Evolutionary conservation across 2,797 vertebrate species (phyloP).

Genomic region (Graptemys geographica): DNA sequence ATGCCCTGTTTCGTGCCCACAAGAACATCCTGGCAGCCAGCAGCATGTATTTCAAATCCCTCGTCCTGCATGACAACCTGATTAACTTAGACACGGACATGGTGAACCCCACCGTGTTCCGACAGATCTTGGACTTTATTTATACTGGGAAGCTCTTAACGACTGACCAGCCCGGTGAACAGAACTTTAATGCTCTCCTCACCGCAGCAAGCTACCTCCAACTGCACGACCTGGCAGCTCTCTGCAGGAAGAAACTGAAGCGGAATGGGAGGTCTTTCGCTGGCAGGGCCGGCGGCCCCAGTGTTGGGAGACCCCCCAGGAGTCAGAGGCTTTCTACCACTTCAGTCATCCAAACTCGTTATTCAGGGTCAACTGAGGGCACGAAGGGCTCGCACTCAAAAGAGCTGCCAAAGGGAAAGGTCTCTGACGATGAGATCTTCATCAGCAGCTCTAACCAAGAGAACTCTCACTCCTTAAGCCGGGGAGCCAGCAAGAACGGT

Average conservation of each 20-base stretch:
- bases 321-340: constrained; percentile 91
- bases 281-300: constrained; percentile 85
- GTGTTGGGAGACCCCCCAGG: constrained; percentile 86
- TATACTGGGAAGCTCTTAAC: constrained; percentile 96
- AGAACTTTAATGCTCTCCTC: constrained; percentile 94
- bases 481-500: constrained; percentile 81
- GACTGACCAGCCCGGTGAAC: constrained; percentile 91
- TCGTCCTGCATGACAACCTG: constrained; percentile 98
- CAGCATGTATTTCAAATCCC: constrained; percentile 99
- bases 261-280: constrained; percentile 89
- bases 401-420: constrained; percentile 87
- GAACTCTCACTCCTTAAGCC: constrained; percentile 81
- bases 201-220: constrained; percentile 99
- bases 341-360: constrained; percentile 89
- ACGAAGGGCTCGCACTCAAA: constrained; percentile 82
- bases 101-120: constrained; percentile 96
- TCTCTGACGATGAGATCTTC: constrained; percentile 92
- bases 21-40: constrained; percentile 98
- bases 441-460: constrained; percentile 86
- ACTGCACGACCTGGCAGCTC: constrained; percentile 95
- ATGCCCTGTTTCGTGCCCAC: constrained; percentile 97
- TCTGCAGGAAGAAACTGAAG: constrained; percentile 97
- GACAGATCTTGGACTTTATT: constrained; percentile 98
- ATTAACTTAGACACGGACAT: constrained; percentile 99
- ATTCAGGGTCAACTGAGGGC: constrained; percentile 84